Conservation (phyloP, 2,113 vertebrate species). For the Vimba vimba region DNA sequence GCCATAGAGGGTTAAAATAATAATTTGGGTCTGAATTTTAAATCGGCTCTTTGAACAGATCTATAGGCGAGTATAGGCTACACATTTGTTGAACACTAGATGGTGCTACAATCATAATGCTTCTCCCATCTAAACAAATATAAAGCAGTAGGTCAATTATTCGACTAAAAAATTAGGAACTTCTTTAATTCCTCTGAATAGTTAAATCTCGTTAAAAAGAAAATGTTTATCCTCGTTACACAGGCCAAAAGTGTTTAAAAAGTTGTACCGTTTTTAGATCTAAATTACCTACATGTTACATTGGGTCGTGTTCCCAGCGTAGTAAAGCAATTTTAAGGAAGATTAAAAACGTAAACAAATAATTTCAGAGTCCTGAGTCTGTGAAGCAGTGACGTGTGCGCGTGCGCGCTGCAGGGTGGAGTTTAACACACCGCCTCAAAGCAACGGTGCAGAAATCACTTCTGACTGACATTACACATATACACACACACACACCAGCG, state of each 20-base stretch:
- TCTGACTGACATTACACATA: constrained; percentile 60
- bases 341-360: background rate
- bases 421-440: constrained; percentile 57
- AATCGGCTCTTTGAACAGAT: too few species aligned
- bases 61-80: background rate
- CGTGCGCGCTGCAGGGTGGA: constrained; percentile 60
- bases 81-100: background rate
- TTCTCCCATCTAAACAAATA: background rate
- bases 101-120: background rate
- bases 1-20: too few species aligned
- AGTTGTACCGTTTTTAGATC: background rate
- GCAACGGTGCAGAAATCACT: constrained; percentile 48
- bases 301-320: background rate
- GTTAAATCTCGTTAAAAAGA: background rate
- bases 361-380: background rate
- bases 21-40: too few species aligned
- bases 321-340: background rate
- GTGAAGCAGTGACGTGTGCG: background rate
- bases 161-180: background rate
- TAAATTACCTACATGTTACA: background rate
- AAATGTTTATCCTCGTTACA: background rate
- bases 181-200: background rate
- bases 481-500: constrained; percentile 48
- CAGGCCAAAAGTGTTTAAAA: background rate
- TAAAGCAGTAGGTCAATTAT: background rate